Base-by-base conservation (phyloP, 2,888 invertebrate genomes). In the Eudasyphora cyanicolor region DNA sequence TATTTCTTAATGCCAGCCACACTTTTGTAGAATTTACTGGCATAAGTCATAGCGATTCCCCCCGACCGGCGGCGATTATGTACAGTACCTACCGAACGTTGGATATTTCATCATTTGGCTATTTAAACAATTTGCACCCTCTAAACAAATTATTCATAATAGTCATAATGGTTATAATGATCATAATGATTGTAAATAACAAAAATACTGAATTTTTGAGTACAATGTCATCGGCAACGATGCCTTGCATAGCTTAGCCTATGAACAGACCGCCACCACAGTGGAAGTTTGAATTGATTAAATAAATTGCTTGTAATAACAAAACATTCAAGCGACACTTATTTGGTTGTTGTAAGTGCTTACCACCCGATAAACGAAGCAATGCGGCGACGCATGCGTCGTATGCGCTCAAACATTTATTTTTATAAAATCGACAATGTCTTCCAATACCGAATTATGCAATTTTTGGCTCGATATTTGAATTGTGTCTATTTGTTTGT, bases 401-500 rank as follows among this genome's bases (percentile, higher is more conserved):
- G n/a, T n/a, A n/a, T n/a, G n/a, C n/a, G n/a, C n/a, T n/a, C n/a
- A n/a, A n/a, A n/a, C n/a, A n/a, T n/a, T n/a, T n/a, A n/a, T n/a
- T n/a, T n/a, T n/a, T n/a, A n/a, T 70, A 38, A 7, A 69, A 38
- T 2, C 27, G 10, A 27, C 71, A 38, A 42, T 14, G 49, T 14
- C 42, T 24, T 21, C 19, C 14, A 35, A 14, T 49, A 51, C 67
- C 45, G 76, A 64, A 60, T 80, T 78, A 75, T 80, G 80, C 75
- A 81, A 78, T 62, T 32, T 14, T 64, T 75, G 81, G 70, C 80
- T n/a, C n/a, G n/a, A n/a, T n/a, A 78, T 86, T 86, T 85, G 78
- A 57, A 85, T 85, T 86, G 77, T 85, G 85, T 86, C 82, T 85
- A 17, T 4, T 4, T 8, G 8, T 51, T 4, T 2, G 12, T 1